phyloP scores from a whole-genome alignment of 2,888 invertebrate genomes.

The Macaria notata region DNA sequence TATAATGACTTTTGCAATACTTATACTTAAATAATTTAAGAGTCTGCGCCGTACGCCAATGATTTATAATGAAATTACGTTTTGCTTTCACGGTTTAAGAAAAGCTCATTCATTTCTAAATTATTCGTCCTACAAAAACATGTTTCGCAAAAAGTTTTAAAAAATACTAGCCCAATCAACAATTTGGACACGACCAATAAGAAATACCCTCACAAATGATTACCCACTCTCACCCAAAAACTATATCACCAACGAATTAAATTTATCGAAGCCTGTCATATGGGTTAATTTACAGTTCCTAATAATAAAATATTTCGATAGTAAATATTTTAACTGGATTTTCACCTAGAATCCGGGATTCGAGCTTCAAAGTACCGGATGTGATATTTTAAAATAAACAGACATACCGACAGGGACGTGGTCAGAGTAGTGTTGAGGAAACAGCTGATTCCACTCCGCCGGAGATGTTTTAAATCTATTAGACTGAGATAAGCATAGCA shows the following conservation, averaged over 20 bases:
- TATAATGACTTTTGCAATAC: too few species aligned
- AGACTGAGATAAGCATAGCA: too few species aligned
- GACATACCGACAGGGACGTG: slow-evolving; percentile 27
- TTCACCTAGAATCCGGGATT: slow-evolving; percentile 19
- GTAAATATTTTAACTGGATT: slow-evolving; percentile 22
- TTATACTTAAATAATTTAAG: too few species aligned
- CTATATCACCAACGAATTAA: slow-evolving; percentile 15
- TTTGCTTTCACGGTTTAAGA: too few species aligned
- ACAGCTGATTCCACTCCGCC: slow-evolving; percentile 16
- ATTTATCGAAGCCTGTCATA: slow-evolving; percentile 22
- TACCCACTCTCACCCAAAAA: neutral
- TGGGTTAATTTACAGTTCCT: slow-evolving; percentile 15
- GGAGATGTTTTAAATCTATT: too few species aligned
- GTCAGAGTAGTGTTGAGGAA: slow-evolving; percentile 26
- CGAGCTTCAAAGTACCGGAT: slow-evolving; percentile 33
- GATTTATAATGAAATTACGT: too few species aligned
- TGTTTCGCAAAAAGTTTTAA: too few species aligned
- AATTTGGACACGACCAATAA: slow-evolving; percentile 4
- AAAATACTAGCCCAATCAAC: neutral
- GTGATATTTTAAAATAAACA: slow-evolving; percentile 28
- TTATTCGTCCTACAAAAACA: too few species aligned
- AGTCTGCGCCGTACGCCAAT: too few species aligned
- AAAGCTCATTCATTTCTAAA: too few species aligned
- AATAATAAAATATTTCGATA: slow-evolving; percentile 20
- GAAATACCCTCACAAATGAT: neutral